Evolutionary conservation across 2,888 invertebrate species (phyloP).

Genomic region (Panopea generosa): DNA sequence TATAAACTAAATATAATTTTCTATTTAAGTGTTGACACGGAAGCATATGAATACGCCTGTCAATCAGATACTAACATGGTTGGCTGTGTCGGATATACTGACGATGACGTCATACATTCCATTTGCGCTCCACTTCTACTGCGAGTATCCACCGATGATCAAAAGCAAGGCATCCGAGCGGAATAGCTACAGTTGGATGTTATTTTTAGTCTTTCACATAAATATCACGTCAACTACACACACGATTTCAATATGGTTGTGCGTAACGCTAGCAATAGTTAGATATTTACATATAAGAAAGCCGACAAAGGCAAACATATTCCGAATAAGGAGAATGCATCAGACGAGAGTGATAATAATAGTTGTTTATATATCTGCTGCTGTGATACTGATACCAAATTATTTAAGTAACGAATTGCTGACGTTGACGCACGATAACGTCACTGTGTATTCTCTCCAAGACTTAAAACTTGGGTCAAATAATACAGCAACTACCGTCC

Average conservation of each 20-base stretch:
- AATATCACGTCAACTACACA: conserved; percentile 94
- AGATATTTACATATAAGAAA: conserved; percentile 90
- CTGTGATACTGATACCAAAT: conserved; percentile 93
- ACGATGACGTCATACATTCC: conserved; percentile 96
- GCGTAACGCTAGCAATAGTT: conserved; percentile 96
- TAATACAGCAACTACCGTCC: conserved; percentile 71
- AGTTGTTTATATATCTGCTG: conserved; percentile 93
- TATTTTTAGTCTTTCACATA: conserved; percentile 90
- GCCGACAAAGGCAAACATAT: conserved; percentile 90
- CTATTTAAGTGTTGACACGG: conserved; percentile 88
- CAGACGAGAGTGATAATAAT: conserved; percentile 92
- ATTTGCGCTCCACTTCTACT: conserved; percentile 90
- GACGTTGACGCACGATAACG: conserved; percentile 55
- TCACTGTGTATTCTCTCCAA: conserved; percentile 70
- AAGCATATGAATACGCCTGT: conserved; percentile 95
- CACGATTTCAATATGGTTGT: conserved; percentile 96
- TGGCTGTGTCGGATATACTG: conserved; percentile 95
- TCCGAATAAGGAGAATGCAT: conserved; percentile 89
- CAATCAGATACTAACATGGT: conserved; percentile 93
- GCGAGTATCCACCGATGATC: conserved; percentile 64
- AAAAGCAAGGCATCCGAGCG: conserved; percentile 65
- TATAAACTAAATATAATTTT: no score
- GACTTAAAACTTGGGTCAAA: conserved; percentile 71
- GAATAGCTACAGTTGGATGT: conserved; percentile 84
- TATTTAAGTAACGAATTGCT: conserved; percentile 89